Percentiles rank a stretch among this genome's conserved stretches.
These are phyloP conservation scores for Dryoscopus gambensis DNA, from an alignment of 2,113 vertebrate species.

Conservation along the genomic window DNA sequence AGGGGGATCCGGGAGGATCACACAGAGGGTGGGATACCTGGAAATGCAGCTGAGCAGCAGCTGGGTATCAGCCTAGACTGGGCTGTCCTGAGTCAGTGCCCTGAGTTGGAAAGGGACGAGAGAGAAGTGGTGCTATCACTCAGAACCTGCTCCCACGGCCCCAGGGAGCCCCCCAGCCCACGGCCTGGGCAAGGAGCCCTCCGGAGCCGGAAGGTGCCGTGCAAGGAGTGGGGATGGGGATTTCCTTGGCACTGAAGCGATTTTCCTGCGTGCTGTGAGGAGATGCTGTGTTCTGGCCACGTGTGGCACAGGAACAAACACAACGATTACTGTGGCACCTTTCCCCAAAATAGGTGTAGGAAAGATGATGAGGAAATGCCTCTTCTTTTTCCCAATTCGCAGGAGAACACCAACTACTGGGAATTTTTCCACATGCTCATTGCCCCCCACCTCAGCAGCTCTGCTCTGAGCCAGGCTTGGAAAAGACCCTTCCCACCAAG, in stretches of 20 bases:
- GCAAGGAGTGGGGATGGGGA: not conserved
- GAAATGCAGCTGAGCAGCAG: not conserved
- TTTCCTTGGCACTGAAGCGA: rapidly evolving
- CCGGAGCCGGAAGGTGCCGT: not conserved
- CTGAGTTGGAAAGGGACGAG: not conserved
- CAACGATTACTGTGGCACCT: not conserved
- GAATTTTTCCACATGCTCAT: rapidly evolving
- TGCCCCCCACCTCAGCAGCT: not conserved
- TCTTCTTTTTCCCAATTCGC: not conserved
- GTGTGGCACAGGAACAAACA: not conserved
- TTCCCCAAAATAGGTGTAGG: not conserved
- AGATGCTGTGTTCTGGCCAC: not conserved
- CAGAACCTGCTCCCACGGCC: not conserved
- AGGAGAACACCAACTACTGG: not conserved
- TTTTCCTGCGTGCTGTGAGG: rapidly evolving
- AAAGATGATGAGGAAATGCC: not conserved
- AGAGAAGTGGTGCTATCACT: not conserved
- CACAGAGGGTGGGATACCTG: not conserved
- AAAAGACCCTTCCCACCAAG: not conserved
- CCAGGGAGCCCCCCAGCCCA: not conserved
- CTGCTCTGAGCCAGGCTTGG: not conserved
- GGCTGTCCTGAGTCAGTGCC: not conserved
- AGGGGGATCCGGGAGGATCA: not conserved
- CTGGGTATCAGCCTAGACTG: not conserved
- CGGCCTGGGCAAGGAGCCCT: not conserved